phyloP scores from a whole-genome alignment of 2,888 invertebrate genomes.

The Hirtodrosophila trivittata region DNA sequence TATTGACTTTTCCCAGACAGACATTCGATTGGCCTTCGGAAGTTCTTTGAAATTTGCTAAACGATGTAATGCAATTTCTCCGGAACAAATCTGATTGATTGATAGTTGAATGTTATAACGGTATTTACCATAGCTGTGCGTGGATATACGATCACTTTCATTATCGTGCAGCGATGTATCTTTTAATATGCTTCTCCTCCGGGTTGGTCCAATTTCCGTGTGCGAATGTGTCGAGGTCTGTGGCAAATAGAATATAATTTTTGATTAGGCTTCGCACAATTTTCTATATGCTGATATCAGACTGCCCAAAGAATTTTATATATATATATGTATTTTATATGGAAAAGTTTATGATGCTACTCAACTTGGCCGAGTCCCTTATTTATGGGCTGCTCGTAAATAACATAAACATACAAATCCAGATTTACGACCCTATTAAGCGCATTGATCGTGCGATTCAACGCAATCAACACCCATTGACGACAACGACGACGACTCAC shows the following conservation, averaged over 20 bases:
- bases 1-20: conserved; percentile 29
- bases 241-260: conserved; percentile 7
- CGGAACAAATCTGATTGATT: too few relatives aligned
- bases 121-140: conserved; percentile 81
- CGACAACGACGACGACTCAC: conserved; percentile 71
- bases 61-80: background rate
- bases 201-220: conserved; percentile 88
- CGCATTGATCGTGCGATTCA: conserved; percentile 24
- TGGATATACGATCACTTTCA: conserved; percentile 83
- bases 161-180: conserved; percentile 84
- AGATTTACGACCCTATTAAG: conserved; percentile 55
- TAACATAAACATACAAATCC: conserved; percentile 58
- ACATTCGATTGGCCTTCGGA: conserved; percentile 38
- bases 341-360: background rate
- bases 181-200: conserved; percentile 89
- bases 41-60: conserved; percentile 28
- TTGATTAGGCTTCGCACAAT: background rate
- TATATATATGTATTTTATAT: too few relatives aligned
- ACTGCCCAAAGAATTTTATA: background rate
- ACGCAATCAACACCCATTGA: conserved; percentile 21
- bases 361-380: conserved; percentile 3
- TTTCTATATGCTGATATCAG: background rate
- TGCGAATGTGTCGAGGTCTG: conserved; percentile 85
- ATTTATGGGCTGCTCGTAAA: conserved; percentile 40
- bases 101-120: background rate